Percentiles rank a stretch among this genome's conserved stretches.
Evolutionary conservation across 1,140 invertebrate genomes (phyloP).

Genomic region (Yoshiicerus persimilis): DNA sequence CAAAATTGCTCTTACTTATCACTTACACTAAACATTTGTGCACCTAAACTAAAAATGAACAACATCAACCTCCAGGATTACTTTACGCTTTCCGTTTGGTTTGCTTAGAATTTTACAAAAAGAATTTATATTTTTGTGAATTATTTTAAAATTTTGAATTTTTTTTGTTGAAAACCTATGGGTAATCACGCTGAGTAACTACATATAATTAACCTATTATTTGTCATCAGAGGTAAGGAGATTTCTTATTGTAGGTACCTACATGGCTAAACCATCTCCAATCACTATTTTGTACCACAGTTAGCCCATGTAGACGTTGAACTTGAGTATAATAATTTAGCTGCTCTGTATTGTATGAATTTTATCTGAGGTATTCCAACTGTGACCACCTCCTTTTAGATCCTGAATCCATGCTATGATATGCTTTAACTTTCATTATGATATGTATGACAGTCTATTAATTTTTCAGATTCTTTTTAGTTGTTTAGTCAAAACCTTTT

Average conservation of each 20-base stretch:
- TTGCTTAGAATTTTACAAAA: not conserved
- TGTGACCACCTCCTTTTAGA: not conserved
- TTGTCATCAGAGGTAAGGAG: not conserved
- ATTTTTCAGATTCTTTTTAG: not conserved
- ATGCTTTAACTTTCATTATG: not conserved
- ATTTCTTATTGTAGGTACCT: not conserved
- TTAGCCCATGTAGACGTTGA: constrained; percentile 6
- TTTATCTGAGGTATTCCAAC: not conserved
- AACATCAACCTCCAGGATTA: not conserved
- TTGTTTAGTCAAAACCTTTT: not conserved
- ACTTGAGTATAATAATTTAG: constrained; percentile 1
- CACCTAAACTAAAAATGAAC: not conserved
- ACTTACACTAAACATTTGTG: not conserved
- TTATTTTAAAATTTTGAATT: not conserved
- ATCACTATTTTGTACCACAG: not conserved
- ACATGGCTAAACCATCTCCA: not conserved
- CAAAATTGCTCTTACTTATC: not conserved
- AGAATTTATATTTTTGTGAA: not conserved
- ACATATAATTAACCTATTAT: constrained; percentile 6
- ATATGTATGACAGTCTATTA: not conserved
- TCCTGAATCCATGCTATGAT: not conserved
- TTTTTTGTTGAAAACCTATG: not conserved
- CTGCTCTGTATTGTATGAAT: constrained; percentile 9
- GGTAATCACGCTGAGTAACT: constrained; percentile 3
- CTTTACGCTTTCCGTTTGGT: not conserved